Conservation (phyloP, 2,888 invertebrate species). For the Cosmorhoe ocellata region DNA sequence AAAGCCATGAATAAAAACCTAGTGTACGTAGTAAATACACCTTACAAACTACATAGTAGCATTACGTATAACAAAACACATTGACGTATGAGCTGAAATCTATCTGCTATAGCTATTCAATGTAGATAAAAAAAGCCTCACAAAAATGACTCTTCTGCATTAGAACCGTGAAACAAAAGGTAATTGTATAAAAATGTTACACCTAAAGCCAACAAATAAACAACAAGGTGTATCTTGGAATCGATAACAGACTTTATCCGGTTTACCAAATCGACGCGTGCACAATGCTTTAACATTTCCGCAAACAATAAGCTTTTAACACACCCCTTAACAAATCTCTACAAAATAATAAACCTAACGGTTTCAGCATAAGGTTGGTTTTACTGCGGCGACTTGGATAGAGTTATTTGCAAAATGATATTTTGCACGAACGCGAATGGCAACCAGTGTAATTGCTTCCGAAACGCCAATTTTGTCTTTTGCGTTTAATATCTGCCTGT, state of each 20-base stretch:
- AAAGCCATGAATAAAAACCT: too few species aligned
- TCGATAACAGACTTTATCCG: constrained; percentile 35
- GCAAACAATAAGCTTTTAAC: constrained; percentile 42
- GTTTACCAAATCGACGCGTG: constrained; percentile 37
- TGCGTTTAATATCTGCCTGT: constrained; percentile 36
- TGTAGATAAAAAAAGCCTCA: not conserved
- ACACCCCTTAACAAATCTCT: constrained; percentile 22
- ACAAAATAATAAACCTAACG: constrained; percentile 2
- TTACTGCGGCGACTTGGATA: constrained; percentile 1
- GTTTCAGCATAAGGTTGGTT: not conserved
- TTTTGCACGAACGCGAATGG: constrained; percentile 43
- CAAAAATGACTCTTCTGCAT: too few species aligned
- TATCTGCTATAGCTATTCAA: too few species aligned
- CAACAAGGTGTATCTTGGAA: constrained; percentile 27
- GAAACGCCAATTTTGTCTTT: constrained; percentile 46
- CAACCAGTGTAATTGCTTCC: constrained; percentile 48
- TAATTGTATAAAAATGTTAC: constrained; percentile 7
- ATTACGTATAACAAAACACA: too few species aligned
- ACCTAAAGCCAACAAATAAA: constrained; percentile 17
- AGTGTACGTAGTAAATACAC: too few species aligned
- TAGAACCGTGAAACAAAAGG: too few species aligned
- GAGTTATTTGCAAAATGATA: constrained; percentile 35
- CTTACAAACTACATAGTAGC: too few species aligned
- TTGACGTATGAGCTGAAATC: too few species aligned
- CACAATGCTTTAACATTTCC: constrained; percentile 39